Evolutionary conservation across 2,888 invertebrate species (phyloP), one percentile per base, ranked within the genome.

Genomic region (Thereva unica): DNA sequence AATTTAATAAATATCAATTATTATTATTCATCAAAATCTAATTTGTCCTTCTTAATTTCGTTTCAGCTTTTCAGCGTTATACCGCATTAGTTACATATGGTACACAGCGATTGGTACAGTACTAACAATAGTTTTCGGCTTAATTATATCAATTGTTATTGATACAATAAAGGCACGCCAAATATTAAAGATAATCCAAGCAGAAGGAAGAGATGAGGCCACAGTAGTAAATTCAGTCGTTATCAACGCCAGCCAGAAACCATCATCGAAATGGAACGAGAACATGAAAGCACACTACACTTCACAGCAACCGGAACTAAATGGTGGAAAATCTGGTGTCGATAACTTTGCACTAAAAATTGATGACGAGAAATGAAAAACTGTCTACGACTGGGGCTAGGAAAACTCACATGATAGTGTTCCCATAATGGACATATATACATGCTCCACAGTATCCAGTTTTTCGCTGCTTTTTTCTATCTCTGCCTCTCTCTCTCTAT

Each of bases 71-170:
- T 78, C 78, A 75, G 80, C 84, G 77, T 78, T 93, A 67, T 93
- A 90, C 77, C 85, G 87, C n/a, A 82, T 93, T 64, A 92, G 92
- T 40, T 95, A 95, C 78, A 85, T 95, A 76, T 95, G 95, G 94
- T 95, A 94, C 81, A 92, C 93, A 5, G 87, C 87, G 63, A 86
- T 94, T 66, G 94, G 95, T 4, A 90, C 89, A 72, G 72, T 87
- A 4, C 82, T 88, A 1, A 93, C 92, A 0, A 80, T 94, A 35
- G 74, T 90, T 8, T 82, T 91, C 8, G 95, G 95, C 0, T 80
- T 91, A 50, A 64, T 86, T 3, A 87, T 89, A 44, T 93, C 94
- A n/a, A 82, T 87, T 37, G 73, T 86, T 23, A 88, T 76, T 35
- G 76, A 78, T 67, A 72, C 89, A 4, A 66, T 78, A 35, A 77